Conservation (phyloP, 2,797 vertebrate species). For the Schizopygopsis malacanthus region DNA sequence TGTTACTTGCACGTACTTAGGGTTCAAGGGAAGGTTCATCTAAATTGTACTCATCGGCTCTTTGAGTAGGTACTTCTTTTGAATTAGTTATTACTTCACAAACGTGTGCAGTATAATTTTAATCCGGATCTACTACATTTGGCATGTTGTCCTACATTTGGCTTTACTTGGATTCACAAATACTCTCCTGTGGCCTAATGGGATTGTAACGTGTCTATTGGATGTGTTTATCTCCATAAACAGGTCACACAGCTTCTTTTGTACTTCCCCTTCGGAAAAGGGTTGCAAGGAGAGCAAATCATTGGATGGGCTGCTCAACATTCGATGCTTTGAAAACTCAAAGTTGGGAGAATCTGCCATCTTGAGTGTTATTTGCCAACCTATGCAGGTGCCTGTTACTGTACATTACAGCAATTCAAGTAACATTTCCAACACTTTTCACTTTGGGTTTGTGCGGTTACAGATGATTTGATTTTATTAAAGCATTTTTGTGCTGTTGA, state of each 20-base stretch:
- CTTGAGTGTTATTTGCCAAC: slow-evolving; percentile 88
- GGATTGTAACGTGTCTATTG: background rate
- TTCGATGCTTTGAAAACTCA: slow-evolving; percentile 82
- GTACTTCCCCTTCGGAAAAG: slow-evolving; percentile 73
- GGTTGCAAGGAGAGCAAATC: slow-evolving; percentile 63
- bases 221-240: background rate
- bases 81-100: background rate
- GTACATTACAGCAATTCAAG: background rate
- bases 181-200: background rate
- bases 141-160: background rate
- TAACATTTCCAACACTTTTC: background rate
- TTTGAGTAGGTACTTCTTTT: background rate
- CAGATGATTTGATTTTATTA: background rate
- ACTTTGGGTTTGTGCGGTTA: background rate
- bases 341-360: slow-evolving; percentile 79
- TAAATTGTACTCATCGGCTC: background rate
- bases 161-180: background rate
- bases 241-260: slow-evolving; percentile 93
- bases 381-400: slow-evolving; percentile 83
- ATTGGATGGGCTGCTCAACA: slow-evolving; percentile 70
- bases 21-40: background rate
- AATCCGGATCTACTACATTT: background rate
- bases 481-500: slow-evolving; percentile 16
- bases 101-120: background rate
- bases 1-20: background rate